Percentiles rank a stretch among this genome's conserved stretches.
phyloP scores from a whole-genome alignment of 30 jellyfish, hydroid and myxozoan genomes.

The Chrysaora quinquecirrha region DNA sequence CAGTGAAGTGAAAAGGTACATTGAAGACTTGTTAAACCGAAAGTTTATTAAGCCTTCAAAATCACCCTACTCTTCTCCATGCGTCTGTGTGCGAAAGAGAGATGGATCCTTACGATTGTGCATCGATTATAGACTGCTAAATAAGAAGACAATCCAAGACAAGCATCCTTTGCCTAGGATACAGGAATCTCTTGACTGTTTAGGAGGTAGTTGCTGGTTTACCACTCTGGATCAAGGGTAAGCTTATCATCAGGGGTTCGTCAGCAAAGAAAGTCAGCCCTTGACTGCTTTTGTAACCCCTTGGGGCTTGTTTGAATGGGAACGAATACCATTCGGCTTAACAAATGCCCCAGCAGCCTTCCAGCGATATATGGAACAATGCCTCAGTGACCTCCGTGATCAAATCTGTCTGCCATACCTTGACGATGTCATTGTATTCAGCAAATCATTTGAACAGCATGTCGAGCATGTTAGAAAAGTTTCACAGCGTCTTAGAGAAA shows the following conservation, averaged over 20 bases:
- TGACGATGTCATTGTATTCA: too few relatives aligned
- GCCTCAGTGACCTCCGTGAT: conserved; percentile 33
- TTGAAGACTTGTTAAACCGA: conserved; percentile 18
- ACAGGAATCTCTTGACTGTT: conserved; percentile 29
- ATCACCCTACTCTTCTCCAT: conserved; percentile 16
- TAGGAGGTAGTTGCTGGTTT: conserved; percentile 45
- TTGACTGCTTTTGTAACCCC: conserved; percentile 27
- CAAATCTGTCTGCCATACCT: conserved; percentile 16
- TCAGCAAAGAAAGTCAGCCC: neutral
- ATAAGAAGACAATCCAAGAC: conserved; percentile 22
- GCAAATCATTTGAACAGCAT: too few relatives aligned
- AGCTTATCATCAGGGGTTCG: conserved; percentile 25
- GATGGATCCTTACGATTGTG: conserved; percentile 50
- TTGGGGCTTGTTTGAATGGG: conserved; percentile 57
- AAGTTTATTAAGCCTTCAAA: conserved; percentile 12
- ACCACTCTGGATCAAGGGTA: conserved; percentile 1
- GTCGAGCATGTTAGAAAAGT: too few relatives aligned
- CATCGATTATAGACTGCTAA: conserved; percentile 32
- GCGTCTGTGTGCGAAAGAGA: conserved; percentile 1
- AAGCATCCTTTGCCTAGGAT: conserved; percentile 56
- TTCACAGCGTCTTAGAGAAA: too few relatives aligned
- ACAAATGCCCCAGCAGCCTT: conserved; percentile 69
- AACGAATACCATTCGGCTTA: conserved; percentile 56
- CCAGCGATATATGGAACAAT: conserved; percentile 50
- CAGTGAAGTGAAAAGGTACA: conserved; percentile 12